A percentile compares a stretch with the other conserved stretches of the same genome.
These are phyloP conservation scores for Xanthorhoe designata DNA, from an alignment of 2,888 invertebrate species.

Conservation along the genomic window DNA sequence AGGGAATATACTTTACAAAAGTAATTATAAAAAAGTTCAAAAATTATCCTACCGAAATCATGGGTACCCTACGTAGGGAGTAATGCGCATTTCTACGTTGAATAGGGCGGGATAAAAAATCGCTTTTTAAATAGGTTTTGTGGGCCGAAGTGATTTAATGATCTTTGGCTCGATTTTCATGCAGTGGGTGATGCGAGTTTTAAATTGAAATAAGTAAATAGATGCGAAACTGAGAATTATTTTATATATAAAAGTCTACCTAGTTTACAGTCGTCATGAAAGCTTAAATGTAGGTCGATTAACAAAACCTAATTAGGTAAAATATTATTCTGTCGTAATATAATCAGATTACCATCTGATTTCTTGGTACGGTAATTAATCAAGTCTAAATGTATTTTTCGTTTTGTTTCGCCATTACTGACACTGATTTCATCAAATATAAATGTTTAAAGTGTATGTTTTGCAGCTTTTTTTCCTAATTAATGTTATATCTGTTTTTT, in stretches of 20 bases:
- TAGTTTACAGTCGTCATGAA: no score
- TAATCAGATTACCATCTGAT: no score
- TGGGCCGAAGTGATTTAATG: conserved; percentile 81
- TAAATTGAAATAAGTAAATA: conserved; percentile 30
- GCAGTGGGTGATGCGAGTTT: conserved; percentile 73
- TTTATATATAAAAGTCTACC: not conserved
- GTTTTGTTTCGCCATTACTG: no score
- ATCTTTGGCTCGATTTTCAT: conserved; percentile 69
- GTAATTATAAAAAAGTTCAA: conserved; percentile 1
- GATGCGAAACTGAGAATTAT: conserved; percentile 12
- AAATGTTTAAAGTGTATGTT: no score
- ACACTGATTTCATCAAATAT: no score
- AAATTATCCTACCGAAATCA: conserved; percentile 17
- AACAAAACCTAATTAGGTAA: no score
- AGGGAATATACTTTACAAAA: no score
- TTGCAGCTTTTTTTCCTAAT: no score
- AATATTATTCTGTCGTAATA: no score
- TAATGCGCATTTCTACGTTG: conserved; percentile 48
- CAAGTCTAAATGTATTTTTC: no score
- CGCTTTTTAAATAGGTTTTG: conserved; percentile 80
- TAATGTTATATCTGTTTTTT: no score
- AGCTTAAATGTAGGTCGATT: not conserved
- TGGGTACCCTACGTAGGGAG: conserved; percentile 38
- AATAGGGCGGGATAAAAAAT: conserved; percentile 74
- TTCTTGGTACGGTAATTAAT: no score